Percentiles rank a stretch among this genome's conserved stretches.
Conservation (phyloP, 2,797 vertebrate genomes). For the Molossus molossus region DNA sequence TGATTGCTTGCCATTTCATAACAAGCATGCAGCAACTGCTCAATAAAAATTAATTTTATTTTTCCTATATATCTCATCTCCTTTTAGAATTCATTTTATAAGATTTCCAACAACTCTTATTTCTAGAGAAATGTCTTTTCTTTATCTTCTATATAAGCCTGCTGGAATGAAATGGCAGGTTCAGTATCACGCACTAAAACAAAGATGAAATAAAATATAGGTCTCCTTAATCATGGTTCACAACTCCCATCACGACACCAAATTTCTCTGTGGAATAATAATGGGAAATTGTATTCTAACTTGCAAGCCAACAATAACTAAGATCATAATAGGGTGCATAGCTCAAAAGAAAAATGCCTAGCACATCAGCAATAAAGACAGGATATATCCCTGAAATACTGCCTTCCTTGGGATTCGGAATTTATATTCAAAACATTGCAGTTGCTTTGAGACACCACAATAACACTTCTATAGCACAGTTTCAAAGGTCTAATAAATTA, state of each 20-base stretch:
- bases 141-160: conserved; percentile 52
- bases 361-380: conserved; percentile 73
- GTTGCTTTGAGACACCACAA: conserved; percentile 77
- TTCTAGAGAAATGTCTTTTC: conserved; percentile 34
- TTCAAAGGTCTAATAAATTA: conserved; percentile 89
- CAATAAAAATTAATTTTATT: conserved; percentile 70
- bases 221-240: conserved; percentile 37
- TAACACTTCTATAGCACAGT: conserved; percentile 79
- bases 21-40: neutral
- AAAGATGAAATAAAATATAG: conserved; percentile 74
- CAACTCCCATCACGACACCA: neutral
- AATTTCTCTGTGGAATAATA: conserved; percentile 74
- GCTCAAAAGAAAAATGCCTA: conserved; percentile 65
- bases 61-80: conserved; percentile 31
- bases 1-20: neutral
- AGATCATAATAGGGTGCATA: conserved; percentile 58
- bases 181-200: conserved; percentile 70
- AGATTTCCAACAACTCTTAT: neutral
- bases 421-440: conserved; percentile 86
- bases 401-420: conserved; percentile 80
- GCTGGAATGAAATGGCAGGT: conserved; percentile 58
- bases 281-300: conserved; percentile 35
- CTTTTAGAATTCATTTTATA: conserved; percentile 72
- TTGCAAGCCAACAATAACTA: conserved; percentile 70
- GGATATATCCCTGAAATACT: conserved; percentile 78